These are phyloP conservation scores for Phytoseiulus persimilis DNA, from an alignment of 2,888 invertebrate genomes.

Conservation along the genomic window DNA sequence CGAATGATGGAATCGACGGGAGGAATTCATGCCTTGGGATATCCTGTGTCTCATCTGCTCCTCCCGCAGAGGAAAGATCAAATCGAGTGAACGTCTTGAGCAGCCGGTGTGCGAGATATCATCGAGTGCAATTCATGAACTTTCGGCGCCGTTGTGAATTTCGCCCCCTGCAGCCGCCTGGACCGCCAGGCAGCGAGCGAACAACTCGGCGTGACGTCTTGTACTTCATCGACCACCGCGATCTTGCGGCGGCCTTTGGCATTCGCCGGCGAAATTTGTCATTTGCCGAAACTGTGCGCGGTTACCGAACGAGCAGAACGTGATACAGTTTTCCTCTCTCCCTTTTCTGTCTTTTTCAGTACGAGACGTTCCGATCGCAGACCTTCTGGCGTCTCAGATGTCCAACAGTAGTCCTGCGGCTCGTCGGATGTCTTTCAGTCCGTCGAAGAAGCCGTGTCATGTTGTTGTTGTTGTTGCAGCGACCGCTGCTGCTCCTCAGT, in stretches of 20 bases:
- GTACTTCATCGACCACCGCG: conserved; percentile 5
- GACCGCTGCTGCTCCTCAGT: neutral
- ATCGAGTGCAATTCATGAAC: neutral
- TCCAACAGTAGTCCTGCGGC: neutral
- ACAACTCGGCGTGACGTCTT: neutral
- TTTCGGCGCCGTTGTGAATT: neutral
- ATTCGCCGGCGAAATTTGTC: neutral
- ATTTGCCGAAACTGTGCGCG: neutral
- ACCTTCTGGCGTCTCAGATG: neutral
- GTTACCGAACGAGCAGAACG: neutral
- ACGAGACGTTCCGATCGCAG: neutral
- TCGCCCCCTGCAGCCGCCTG: neutral
- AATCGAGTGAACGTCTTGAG: no score
- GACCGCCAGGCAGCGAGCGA: neutral
- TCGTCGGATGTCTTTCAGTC: neutral
- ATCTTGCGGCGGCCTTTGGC: neutral
- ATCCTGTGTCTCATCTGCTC: no score
- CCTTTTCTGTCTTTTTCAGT: neutral
- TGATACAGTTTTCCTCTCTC: neutral
- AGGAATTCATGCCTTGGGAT: no score
- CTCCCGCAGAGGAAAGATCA: no score
- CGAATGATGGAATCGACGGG: no score
- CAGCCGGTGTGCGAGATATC: neutral
- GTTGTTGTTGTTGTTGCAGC: no score
- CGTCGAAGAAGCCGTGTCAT: neutral